Evolutionary conservation across 1,140 invertebrate genomes (phyloP).

Genomic region (Scaptomyza hsui): DNA sequence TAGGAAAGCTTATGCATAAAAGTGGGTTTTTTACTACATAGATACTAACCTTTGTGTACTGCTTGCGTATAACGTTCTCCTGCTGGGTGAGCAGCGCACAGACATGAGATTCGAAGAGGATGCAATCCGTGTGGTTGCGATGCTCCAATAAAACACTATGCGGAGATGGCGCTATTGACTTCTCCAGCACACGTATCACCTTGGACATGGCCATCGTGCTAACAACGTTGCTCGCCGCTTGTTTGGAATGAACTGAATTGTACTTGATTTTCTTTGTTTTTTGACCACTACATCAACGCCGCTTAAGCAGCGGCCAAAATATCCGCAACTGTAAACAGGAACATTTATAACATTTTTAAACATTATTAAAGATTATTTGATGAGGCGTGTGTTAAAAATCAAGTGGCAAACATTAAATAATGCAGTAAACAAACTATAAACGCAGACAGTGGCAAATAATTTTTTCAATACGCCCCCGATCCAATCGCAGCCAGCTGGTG

Average conservation of each 20-base stretch:
- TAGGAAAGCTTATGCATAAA: background rate
- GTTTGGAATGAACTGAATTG: conserved; percentile 25
- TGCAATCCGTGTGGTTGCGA: conserved; percentile 90
- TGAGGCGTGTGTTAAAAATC: conserved; percentile 51
- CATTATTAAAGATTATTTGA: conserved; percentile 22
- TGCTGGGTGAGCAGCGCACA: conserved; percentile 89
- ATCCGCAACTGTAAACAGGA: conserved; percentile 45
- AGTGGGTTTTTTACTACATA: too few species aligned
- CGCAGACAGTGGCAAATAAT: conserved; percentile 32
- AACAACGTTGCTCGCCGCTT: background rate
- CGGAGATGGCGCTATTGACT: conserved; percentile 92
- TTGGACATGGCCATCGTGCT: conserved; percentile 95
- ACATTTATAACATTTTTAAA: conserved; percentile 36
- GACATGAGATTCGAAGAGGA: conserved; percentile 95
- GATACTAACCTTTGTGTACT: conserved; percentile 90
- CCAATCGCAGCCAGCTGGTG: conserved; percentile 57
- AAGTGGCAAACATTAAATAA: conserved; percentile 51
- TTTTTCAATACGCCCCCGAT: conserved; percentile 62
- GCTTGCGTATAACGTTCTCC: conserved; percentile 94
- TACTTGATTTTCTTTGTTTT: conserved; percentile 1
- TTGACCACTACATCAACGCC: conserved; percentile 36
- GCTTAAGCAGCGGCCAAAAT: conserved; percentile 40
- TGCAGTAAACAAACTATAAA: conserved; percentile 48
- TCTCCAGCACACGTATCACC: conserved; percentile 94
- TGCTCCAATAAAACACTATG: conserved; percentile 96